Evolutionary conservation across 1,140 invertebrate genomes (phyloP), one percentile per base, ranked within the genome.

Genomic region (Tribolium castaneum): DNA sequence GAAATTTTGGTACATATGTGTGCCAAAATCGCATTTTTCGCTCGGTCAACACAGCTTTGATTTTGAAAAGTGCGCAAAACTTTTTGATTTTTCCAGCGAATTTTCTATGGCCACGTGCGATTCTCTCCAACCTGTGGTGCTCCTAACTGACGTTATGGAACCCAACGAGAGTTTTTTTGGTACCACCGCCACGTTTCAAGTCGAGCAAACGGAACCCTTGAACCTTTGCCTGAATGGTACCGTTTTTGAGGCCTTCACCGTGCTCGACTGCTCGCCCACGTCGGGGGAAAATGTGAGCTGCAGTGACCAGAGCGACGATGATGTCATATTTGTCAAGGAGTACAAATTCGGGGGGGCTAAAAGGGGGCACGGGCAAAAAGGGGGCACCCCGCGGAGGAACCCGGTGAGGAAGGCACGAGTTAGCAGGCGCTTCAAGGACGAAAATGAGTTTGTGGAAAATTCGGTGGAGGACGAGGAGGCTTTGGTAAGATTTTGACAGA

Each of bases 301-400:
- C 12, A 39, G 54, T 30, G 50, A 62, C 9, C 19, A n/a, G 50
- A 78, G 80, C 52, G 82, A 82, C 3, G 80, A 80, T 66, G 82
- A 82, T 49, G 83, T 83, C 7, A 77, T 82, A 45, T 83, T 84
- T 75, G 80, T 84, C 30, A 80, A 78, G 45, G 78, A 82, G 56
- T 83, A 80, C 71, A 78, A 81, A 76, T 25, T 14, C 14, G 35
- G 25, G 6, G 25, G 70, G 13, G 71, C 9, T 12, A 73, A 52
- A 45, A 72, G 6, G 52, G 16, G 3, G 39, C 10, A 66, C 2
- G 50, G 66, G 56, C 52, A 56, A 25, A 14, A 76, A 45, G 49
- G 52, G 19, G 71, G 49, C n/a, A 9, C 49, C 10, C 71, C 71
- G 0, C 76, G 80, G 49, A 77, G 81, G 45, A 82, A 82, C 52